Percentiles rank a stretch among this genome's conserved stretches.
Conservation (phyloP, 2,113 vertebrate genomes). For the Neotoma lepida region DNA sequence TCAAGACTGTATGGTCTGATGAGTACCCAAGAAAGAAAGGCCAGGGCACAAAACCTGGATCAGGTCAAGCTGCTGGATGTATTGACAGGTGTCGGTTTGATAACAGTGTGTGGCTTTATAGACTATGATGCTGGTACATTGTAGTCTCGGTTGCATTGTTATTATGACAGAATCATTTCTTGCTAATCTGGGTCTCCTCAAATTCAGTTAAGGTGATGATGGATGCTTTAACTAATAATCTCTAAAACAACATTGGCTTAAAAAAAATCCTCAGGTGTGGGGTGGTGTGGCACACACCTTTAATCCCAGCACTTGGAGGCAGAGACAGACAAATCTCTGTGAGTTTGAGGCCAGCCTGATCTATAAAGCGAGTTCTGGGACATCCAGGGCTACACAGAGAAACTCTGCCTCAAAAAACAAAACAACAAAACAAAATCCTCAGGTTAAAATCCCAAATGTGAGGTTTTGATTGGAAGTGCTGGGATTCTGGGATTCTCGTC, state of each 20-base stretch:
- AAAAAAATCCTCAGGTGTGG: background rate
- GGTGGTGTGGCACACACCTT: background rate
- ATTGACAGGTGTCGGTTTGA: background rate
- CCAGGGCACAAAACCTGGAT: background rate
- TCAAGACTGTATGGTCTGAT: background rate
- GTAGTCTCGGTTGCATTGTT: background rate
- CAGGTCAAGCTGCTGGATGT: background rate
- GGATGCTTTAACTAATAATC: background rate
- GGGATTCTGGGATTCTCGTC: background rate
- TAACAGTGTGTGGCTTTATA: background rate
- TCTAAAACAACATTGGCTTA: background rate
- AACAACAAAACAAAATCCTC: background rate
- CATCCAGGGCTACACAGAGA: background rate
- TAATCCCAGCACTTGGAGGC: background rate
- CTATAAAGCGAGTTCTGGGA: background rate
- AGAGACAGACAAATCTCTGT: background rate
- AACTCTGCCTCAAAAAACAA: background rate
- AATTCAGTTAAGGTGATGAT: background rate
- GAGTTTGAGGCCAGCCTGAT: background rate
- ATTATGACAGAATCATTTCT: background rate
- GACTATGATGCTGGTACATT: background rate
- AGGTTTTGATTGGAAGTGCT: background rate
- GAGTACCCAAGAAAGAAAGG: background rate
- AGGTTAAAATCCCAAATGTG: background rate
- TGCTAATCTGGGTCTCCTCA: background rate